Percentiles rank a stretch among this genome's conserved stretches.
Conservation (phyloP, 2,797 vertebrate genomes). For the Gallinago nigripennis region DNA sequence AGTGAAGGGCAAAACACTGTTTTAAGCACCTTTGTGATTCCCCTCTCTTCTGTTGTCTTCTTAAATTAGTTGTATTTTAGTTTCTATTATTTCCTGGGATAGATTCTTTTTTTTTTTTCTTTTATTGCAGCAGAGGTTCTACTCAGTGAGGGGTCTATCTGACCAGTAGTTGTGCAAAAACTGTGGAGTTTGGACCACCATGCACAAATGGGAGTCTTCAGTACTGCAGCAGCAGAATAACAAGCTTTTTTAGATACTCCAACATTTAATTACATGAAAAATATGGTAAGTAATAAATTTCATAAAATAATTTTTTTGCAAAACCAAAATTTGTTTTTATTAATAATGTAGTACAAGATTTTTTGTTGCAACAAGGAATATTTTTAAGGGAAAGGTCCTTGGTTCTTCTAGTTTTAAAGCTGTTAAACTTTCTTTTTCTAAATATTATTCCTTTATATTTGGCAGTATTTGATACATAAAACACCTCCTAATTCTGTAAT, state of each 20-base stretch:
- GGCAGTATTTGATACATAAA: background rate
- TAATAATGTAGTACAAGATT: rapidly evolving
- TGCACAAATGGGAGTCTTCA: rapidly evolving
- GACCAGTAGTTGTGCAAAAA: background rate
- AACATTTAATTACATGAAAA: background rate
- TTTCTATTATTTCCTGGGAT: background rate
- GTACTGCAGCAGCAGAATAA: background rate
- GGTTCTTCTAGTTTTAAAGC: background rate
- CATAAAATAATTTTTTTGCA: rapidly evolving
- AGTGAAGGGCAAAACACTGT: constrained; percentile 26
- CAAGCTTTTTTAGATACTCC: background rate
- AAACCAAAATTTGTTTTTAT: background rate
- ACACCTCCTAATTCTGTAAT: background rate
- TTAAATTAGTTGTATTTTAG: constrained; percentile 1
- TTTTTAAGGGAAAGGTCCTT: background rate
- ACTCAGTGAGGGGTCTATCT: background rate
- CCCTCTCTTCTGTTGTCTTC: background rate
- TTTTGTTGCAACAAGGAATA: background rate
- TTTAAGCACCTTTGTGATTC: background rate
- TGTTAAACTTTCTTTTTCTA: background rate
- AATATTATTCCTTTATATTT: background rate
- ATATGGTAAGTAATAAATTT: background rate
- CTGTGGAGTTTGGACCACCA: background rate
- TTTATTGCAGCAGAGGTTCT: background rate
- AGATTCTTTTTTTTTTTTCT: background rate